Base-by-base conservation (phyloP, 2,888 invertebrate species). In the Cryptosula pallasiana region DNA sequence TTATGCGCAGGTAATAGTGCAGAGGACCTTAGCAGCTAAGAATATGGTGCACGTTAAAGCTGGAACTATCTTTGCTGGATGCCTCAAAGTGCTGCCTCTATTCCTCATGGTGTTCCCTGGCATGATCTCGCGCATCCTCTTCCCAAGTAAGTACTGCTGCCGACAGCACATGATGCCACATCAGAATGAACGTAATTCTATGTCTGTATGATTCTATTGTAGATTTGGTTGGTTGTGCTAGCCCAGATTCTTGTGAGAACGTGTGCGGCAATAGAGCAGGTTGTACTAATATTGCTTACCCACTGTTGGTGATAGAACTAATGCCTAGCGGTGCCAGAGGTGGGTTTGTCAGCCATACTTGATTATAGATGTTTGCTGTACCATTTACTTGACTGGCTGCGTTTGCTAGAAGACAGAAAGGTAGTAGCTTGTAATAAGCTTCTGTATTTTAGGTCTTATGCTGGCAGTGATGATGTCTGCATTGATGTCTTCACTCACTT, bases 401-500 rank as follows among this genome's bases (percentile, higher is more conserved):
- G n/a, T n/a, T n/a, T n/a, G n/a, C n/a, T n/a, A n/a, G n/a, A n/a
- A n/a, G n/a, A n/a, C n/a, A n/a, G n/a, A n/a, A n/a, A n/a, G n/a
- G n/a, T 45, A 45, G 20, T 45, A 13, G 45, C 20, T 13, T 45
- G 9, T 45, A 9, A 45, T 45, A 9, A 9, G 9, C n/a, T 57
- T 23, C 5, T 57, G 25, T 23, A 16, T 25, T 57, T 5, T 23
- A 57, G 85, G 87, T 1, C 76, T 87, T 58, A 87, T 87, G 87
- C 75, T 87, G 76, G 85, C 87, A 1, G 87, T 87, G 13, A 87
- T 87, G 87, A 80, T 87, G 81, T 86, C 87, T 0, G 87, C 87
- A 25, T 79, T 87, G 9, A 86, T 87, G 81, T 86, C 86, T 36
- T 86, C 86, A 1, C 77, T 87, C 69, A 87, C 87, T 16, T 87